Evolutionary conservation across 2,888 invertebrate species (phyloP).

Genomic region (Agelastica alni): DNA sequence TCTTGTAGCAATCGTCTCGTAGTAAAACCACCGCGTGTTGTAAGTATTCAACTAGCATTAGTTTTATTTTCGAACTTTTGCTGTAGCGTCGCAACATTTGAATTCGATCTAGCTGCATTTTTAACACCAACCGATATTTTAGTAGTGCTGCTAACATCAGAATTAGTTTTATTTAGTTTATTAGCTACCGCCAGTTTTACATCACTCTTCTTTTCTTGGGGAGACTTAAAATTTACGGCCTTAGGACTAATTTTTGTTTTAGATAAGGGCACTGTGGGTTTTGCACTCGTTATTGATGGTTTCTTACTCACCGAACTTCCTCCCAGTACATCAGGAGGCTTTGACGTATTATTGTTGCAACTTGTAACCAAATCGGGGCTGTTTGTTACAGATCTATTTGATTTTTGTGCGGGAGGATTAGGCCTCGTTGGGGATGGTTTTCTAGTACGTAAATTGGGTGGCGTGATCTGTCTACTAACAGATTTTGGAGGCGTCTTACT

Average conservation of each 20-base stretch:
- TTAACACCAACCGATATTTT: slow-evolving; percentile 56
- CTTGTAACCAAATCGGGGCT: slow-evolving; percentile 77
- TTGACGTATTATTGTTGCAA: slow-evolving; percentile 61
- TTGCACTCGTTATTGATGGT: slow-evolving; percentile 46
- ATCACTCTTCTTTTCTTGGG: slow-evolving; percentile 53
- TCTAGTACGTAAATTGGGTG: slow-evolving; percentile 59
- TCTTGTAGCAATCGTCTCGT: neutral
- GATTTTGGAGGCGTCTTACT: slow-evolving; percentile 39
- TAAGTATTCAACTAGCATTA: slow-evolving; percentile 15
- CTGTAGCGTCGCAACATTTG: slow-evolving; percentile 77
- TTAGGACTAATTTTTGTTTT: slow-evolving; percentile 58
- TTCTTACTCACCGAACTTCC: slow-evolving; percentile 50
- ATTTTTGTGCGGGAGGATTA: slow-evolving; percentile 35
- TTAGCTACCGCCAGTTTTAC: slow-evolving; percentile 38
- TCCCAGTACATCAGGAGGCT: slow-evolving; percentile 68
- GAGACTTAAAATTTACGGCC: slow-evolving; percentile 54
- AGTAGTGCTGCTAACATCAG: slow-evolving; percentile 24
- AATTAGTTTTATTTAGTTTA: slow-evolving; percentile 35
- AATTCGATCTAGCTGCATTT: slow-evolving; percentile 61
- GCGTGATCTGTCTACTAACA: slow-evolving; percentile 49
- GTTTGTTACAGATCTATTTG: slow-evolving; percentile 56
- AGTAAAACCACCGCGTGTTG: neutral
- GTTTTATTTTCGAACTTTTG: slow-evolving; percentile 73
- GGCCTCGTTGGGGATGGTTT: slow-evolving; percentile 50
- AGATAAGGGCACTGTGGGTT: slow-evolving; percentile 46